A percentile compares a stretch with the other conserved stretches of the same genome.
These are phyloP conservation scores for Pseudomyrmex dendroicus DNA, from an alignment of 1,140 invertebrate genomes.

Conservation along the genomic window DNA sequence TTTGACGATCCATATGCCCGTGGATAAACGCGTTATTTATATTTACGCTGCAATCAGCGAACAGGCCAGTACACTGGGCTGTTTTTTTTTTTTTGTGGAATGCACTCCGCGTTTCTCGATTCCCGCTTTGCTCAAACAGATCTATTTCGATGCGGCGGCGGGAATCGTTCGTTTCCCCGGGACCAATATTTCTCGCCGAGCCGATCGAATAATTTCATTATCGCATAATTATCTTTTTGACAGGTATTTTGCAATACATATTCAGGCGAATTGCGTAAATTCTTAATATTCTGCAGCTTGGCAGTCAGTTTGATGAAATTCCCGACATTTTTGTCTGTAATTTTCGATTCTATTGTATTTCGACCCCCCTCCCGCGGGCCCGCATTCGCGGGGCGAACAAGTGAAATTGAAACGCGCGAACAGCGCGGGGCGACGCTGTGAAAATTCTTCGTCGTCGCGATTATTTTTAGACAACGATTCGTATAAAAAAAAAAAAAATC, in stretches of 20 bases:
- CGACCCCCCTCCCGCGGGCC: too few species aligned
- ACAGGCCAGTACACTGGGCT: neutral
- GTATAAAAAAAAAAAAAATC: too few species aligned
- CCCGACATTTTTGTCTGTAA: conserved; percentile 18
- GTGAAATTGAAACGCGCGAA: too few species aligned
- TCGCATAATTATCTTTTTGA: conserved; percentile 22
- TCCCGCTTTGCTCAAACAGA: conserved; percentile 4
- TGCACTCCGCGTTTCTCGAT: neutral
- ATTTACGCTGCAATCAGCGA: conserved; percentile 29
- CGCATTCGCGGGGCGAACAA: too few species aligned
- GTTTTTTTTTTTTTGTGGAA: neutral
- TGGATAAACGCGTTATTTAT: conserved; percentile 27
- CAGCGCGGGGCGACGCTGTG: too few species aligned
- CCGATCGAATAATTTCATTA: conserved; percentile 27
- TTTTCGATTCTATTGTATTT: neutral
- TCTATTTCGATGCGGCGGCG: neutral
- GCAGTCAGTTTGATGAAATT: conserved; percentile 35
- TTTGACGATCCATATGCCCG: conserved; percentile 1
- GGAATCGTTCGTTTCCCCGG: too few species aligned
- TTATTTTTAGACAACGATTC: too few species aligned
- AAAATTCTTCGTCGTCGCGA: too few species aligned
- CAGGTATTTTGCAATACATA: conserved; percentile 21
- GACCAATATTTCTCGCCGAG: neutral
- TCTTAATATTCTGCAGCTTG: conserved; percentile 23
- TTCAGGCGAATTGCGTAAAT: conserved; percentile 28